Percentiles rank a stretch among this genome's conserved stretches.
phyloP scores from a whole-genome alignment of 2,888 invertebrate species.

The Catocala fraxini region DNA sequence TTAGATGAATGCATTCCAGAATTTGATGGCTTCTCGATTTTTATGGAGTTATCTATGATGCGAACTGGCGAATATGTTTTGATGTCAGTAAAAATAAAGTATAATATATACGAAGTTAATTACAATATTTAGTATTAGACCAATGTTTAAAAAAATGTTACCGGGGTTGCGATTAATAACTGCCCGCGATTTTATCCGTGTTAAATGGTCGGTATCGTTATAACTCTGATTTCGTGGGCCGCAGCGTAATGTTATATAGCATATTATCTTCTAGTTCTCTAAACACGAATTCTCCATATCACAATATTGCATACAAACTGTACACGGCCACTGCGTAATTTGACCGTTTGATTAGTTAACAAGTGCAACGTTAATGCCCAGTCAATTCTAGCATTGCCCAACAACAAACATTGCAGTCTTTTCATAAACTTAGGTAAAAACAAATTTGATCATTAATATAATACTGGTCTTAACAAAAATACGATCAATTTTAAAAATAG shows the following conservation, averaged over 20 bases:
- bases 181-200: too few relatives aligned
- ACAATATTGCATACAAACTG: background rate
- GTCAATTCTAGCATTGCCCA: slow-evolving; percentile 22
- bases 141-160: too few relatives aligned
- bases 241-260: background rate
- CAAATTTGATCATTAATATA: slow-evolving; percentile 44
- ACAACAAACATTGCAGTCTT: slow-evolving; percentile 37
- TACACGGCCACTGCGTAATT: slow-evolving; percentile 11
- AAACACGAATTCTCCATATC: slow-evolving; percentile 1
- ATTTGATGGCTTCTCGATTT: too few relatives aligned
- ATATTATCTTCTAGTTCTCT: background rate
- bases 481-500: slow-evolving; percentile 39
- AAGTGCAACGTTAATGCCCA: slow-evolving; percentile 33
- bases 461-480: slow-evolving; percentile 46
- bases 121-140: too few relatives aligned
- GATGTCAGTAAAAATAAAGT: too few relatives aligned
- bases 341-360: slow-evolving; percentile 38
- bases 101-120: too few relatives aligned
- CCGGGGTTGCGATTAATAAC: too few relatives aligned
- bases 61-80: too few relatives aligned
- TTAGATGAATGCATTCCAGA: too few relatives aligned
- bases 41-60: too few relatives aligned
- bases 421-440: slow-evolving; percentile 36
- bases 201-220: background rate
- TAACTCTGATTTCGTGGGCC: background rate